Evolutionary conservation across 2,113 vertebrate genomes (phyloP), one percentile per base, ranked within the genome.

Genomic region (Zosterops japonicus): DNA sequence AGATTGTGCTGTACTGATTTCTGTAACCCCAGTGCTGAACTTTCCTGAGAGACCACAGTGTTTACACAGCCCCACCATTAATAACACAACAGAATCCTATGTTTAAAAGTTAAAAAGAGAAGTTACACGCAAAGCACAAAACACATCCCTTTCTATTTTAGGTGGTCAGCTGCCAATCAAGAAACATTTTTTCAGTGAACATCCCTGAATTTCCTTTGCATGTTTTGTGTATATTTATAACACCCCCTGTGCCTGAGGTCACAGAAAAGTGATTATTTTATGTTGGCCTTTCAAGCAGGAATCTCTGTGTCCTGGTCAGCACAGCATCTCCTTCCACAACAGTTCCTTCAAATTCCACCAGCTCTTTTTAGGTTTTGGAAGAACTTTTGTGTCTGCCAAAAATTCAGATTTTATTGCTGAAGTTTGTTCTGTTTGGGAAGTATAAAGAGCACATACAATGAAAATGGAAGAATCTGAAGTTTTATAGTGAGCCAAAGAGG

Each of bases 291-390:
- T 75, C 60, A 56, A 75, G 12, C 6, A n/a, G 52, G 31, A 41
- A 71, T 12, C 13, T 42, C 15, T 8, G 3, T 5, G 3, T 13
- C 16, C 19, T 64, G 35, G 1, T 15, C 56, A 86, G 14, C 23
- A 56, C 16, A 41, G 12, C 41, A 18, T 5, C 9, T 49, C 71
- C 31, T 13, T 4, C 42, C 28, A 70, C 29, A 5, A 19, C 59
- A 53, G 5, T 9, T 90, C 24, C 47, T 61, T 42, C 15, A 63
- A 63, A 35, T 35, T 28, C 36, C 6, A 55, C 11, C 7, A 33
- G n/a, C 5, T 2, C 3, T 71, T 52, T 12, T 0, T 0, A 47
- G 9, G 2, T 15, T 89, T 55, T 36, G 8, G 12, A 33, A 70
- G 65, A 65, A 35, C 3, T 4, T 15, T 6, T 8, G 3, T 2